A percentile compares a stretch with the other conserved stretches of the same genome.
These are phyloP conservation scores for Melanotaenia duboulayi DNA, from an alignment of 2,113 vertebrate genomes.

Conservation along the genomic window DNA sequence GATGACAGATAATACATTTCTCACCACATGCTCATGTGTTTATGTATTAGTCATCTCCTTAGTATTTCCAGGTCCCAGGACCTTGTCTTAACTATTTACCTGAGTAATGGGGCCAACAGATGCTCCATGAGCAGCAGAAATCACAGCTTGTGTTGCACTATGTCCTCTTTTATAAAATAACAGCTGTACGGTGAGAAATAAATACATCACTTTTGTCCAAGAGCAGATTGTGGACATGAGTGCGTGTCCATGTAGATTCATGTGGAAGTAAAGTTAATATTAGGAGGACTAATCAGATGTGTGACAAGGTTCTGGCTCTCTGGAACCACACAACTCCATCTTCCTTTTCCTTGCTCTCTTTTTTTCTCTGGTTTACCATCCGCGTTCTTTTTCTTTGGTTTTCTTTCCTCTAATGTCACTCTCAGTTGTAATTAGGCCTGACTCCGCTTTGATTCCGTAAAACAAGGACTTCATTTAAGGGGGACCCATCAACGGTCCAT, in stretches of 20 bases:
- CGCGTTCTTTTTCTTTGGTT: conserved; percentile 3
- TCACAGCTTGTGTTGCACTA: background rate
- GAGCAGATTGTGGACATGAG: background rate
- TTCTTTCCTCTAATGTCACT: conserved; percentile 31
- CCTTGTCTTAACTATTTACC: conserved; percentile 5
- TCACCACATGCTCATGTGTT: background rate
- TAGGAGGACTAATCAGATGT: conserved; percentile 1
- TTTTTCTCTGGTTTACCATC: background rate
- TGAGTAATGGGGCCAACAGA: conserved; percentile 45
- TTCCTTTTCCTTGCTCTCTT: background rate
- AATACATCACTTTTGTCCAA: background rate
- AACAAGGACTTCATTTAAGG: conserved; percentile 71
- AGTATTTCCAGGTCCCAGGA: conserved; percentile 39
- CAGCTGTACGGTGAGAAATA: background rate
- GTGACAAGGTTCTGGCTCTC: background rate
- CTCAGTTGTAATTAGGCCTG: conserved; percentile 52
- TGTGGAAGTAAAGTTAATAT: background rate
- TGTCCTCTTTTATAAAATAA: background rate
- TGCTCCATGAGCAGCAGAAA: conserved; percentile 18
- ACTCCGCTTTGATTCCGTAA: conserved; percentile 60
- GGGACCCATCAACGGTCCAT: conserved; percentile 61
- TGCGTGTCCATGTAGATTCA: conserved; percentile 7
- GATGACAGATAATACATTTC: conserved; percentile 26
- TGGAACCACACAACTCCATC: background rate
- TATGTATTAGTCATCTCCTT: conserved; percentile 32